phyloP scores from a whole-genome alignment of 2,113 vertebrate genomes.

The Sprattus sprattus region DNA sequence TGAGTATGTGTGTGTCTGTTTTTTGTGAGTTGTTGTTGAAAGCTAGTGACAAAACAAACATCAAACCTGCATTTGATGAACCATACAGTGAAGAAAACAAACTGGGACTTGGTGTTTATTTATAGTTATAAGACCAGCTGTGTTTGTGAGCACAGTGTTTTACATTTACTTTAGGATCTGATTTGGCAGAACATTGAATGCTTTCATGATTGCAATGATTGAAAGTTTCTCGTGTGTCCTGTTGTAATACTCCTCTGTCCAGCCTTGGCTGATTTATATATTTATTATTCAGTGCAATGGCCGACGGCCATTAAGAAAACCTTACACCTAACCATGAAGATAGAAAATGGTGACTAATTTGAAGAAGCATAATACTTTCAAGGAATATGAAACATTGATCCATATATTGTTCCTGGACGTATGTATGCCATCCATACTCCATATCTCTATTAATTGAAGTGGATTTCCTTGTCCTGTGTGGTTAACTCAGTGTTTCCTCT shows the following conservation, averaged over 20 bases:
- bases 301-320: background rate
- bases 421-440: too few species aligned
- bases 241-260: background rate
- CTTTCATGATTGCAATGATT: background rate
- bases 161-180: too few species aligned
- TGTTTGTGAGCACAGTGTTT: too few species aligned
- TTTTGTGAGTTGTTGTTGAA: background rate
- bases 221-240: background rate
- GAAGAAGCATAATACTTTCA: background rate
- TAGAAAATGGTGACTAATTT: background rate
- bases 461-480: too few species aligned
- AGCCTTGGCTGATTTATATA: background rate
- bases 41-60: background rate
- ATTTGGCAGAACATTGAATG: background rate
- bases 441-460: too few species aligned
- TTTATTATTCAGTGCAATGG: background rate
- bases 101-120: background rate
- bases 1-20: background rate
- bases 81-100: background rate
- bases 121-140: too few species aligned
- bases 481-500: constrained; percentile 35
- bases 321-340: background rate
- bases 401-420: too few species aligned
- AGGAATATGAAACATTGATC: background rate
- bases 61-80: background rate